Conservation (phyloP, 2,797 vertebrate species). For the Pseudopleuronectes americanus region DNA sequence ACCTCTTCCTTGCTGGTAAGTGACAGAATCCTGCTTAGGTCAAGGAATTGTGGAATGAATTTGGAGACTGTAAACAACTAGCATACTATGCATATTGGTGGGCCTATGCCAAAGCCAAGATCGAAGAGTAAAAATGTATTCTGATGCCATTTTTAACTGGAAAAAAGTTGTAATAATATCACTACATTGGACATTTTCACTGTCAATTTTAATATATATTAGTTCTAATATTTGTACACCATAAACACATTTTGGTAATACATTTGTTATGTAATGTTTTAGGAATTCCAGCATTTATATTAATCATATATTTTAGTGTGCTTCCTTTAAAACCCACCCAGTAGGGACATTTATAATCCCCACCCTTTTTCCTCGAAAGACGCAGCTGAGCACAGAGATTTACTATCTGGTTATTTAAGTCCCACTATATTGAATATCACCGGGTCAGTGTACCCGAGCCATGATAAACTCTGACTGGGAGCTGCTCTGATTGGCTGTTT, state of each 20-base stretch:
- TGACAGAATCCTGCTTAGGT: background rate
- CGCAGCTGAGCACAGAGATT: conserved; percentile 3
- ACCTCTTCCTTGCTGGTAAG: conserved; percentile 93
- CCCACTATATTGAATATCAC: conserved; percentile 20
- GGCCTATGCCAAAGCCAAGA: no score
- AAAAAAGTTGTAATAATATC: background rate
- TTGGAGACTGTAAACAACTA: no score
- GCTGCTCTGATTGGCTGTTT: conserved; percentile 63
- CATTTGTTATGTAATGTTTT: no score
- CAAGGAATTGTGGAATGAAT: no score
- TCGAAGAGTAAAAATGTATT: no score
- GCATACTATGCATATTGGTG: no score
- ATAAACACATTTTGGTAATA: no score
- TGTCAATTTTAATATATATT: no score
- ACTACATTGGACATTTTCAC: no score
- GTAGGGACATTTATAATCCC: background rate
- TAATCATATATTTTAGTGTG: conserved; percentile 1
- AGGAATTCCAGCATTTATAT: no score
- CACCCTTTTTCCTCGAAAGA: background rate
- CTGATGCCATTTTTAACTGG: no score
- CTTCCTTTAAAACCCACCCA: background rate
- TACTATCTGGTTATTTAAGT: conserved; percentile 36
- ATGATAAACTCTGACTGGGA: conserved; percentile 27
- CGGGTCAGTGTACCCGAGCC: conserved; percentile 14
- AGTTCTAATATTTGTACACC: no score